phyloP scores from a whole-genome alignment of 2,113 vertebrate species.

The Vombatus ursinus region DNA sequence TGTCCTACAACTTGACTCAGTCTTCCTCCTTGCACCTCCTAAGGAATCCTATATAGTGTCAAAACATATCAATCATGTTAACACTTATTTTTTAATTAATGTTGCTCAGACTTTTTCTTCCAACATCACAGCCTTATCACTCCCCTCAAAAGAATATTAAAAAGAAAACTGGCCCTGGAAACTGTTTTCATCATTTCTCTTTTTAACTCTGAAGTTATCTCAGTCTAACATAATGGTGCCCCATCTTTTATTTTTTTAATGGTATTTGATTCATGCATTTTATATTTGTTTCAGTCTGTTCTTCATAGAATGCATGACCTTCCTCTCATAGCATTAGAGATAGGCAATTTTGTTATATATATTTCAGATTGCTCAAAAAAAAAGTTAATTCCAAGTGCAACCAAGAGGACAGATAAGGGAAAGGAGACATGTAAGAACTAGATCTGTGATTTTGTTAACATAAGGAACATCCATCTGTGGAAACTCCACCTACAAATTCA shows the following conservation, averaged over 20 bases:
- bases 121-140: too few relatives aligned
- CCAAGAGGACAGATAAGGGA: not conserved
- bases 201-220: not conserved
- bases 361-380: not conserved
- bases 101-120: not conserved
- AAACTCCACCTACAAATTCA: not conserved
- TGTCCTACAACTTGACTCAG: not conserved
- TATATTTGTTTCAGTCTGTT: not conserved
- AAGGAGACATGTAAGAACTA: not conserved
- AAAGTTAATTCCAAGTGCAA: not conserved
- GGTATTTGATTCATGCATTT: not conserved
- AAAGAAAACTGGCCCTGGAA: not conserved
- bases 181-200: not conserved
- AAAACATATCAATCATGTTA: too few relatives aligned
- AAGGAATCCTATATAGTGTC: not conserved
- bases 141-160: not conserved
- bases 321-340: not conserved
- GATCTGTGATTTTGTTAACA: not conserved
- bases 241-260: not conserved
- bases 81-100: not conserved
- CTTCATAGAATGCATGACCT: not conserved
- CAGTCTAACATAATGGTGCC: not conserved
- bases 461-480: not conserved
- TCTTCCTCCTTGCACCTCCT: not conserved
- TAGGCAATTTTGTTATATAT: not conserved